Evolutionary conservation across 2,888 invertebrate genomes (phyloP), one percentile per base, ranked within the genome.

Genomic region (Melanchra persicariae): DNA sequence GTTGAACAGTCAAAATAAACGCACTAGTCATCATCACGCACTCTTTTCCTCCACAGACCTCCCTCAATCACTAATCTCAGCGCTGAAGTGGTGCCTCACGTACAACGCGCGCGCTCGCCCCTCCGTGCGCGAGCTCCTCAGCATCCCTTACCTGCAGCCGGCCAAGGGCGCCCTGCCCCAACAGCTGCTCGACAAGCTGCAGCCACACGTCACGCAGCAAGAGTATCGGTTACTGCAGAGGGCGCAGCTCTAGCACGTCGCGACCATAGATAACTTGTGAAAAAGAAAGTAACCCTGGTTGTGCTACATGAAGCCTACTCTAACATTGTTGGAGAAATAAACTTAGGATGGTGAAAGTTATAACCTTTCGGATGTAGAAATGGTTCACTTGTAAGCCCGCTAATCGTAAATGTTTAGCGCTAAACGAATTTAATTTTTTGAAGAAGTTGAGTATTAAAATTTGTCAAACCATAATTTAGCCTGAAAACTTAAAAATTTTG

Each of bases 61-160:
- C 73, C 97, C 97, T 43, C 92, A 95, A 24, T 95, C 96, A 65
- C 93, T 98, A 64, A 91, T 98, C 57, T 93, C 97, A 47, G 97
- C 97, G 1, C 94, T 98, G 83, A 96, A 97, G 89, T 96, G 96
- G 89, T 99, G 98, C 90, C 96, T 99, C 51, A 97, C 96, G 40
- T 97, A 97, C 89, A 97, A 98, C 91, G 97, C 97, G 17, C 97
- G 97, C 87, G 92, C 96, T 54, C 96, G 99, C 61, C 98, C 98
- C 0, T 97, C 97, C 0, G 98, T 98, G 9, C 96, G 97, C 45
- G 97, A 98, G 82, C 96, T 99, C 30, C 96, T 98, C n/a, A 65
- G 88, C 60, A 83, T 94, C 65, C 91, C 91, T 2, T 92, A 96
- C 89, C 77, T 95, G 66, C 91, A 89, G 83, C 87, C 89, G 0